Conservation (phyloP, 2,113 vertebrate genomes). For the Penelope pileata region DNA sequence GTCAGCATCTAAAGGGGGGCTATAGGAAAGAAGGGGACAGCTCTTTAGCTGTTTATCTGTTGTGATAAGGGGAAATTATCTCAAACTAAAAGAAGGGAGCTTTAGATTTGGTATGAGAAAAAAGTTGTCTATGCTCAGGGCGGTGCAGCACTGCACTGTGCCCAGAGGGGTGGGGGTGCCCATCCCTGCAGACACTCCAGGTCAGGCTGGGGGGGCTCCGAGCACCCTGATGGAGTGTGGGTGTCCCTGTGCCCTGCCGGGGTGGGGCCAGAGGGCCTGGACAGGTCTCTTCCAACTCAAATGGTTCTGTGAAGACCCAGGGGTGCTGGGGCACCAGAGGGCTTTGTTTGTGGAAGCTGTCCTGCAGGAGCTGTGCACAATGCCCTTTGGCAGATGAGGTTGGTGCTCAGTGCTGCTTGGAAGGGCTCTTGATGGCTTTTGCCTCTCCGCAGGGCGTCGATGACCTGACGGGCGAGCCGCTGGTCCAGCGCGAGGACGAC, state of each 20-base stretch:
- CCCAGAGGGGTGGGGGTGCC: not conserved
- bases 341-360: not conserved
- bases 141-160: not conserved
- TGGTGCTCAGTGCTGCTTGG: not conserved
- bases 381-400: fast-evolving
- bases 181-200: not conserved
- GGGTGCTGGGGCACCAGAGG: fast-evolving
- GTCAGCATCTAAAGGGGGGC: not conserved
- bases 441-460: conserved; percentile 84
- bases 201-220: not conserved
- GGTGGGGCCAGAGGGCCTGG: not conserved
- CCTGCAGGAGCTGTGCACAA: not conserved
- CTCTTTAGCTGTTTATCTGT: not conserved
- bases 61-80: not conserved
- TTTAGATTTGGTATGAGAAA: not conserved
- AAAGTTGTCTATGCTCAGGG: not conserved
- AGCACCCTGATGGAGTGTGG: not conserved
- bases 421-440: not conserved
- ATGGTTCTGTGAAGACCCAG: not conserved
- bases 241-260: not conserved
- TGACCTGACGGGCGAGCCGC: conserved; percentile 88
- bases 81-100: not conserved
- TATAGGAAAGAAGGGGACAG: not conserved
- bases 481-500: conserved; percentile 92
- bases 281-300: not conserved